Percentiles rank a stretch among this genome's conserved stretches.
Conservation (phyloP, 53 echinoderm and acorn worm genomes). For the Glandiceps talaboti region DNA sequence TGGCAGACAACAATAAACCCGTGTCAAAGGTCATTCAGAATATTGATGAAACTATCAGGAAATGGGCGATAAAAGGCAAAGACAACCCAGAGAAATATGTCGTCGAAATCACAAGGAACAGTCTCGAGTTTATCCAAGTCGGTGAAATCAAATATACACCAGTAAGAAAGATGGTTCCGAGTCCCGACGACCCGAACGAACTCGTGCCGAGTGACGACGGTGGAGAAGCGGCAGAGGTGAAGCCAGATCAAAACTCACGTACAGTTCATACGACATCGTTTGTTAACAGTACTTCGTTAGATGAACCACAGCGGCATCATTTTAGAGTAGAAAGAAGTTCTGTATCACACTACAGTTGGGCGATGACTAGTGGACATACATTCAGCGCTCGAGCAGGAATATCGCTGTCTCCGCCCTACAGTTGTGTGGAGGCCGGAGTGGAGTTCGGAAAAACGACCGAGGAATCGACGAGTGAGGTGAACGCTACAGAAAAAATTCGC, state of each 20-base stretch:
- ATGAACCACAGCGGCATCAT: neutral
- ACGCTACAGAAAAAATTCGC: neutral
- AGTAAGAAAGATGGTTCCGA: neutral
- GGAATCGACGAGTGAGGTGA: neutral
- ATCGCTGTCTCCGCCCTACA: neutral
- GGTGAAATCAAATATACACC: neutral
- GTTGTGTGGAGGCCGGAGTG: neutral
- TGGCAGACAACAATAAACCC: neutral
- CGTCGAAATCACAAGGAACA: neutral
- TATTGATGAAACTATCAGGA: neutral
- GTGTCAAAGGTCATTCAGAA: neutral
- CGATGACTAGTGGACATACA: neutral
- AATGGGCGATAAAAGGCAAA: neutral
- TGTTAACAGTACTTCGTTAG: neutral
- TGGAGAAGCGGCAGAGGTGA: neutral
- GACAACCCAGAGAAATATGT: neutral
- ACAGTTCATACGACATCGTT: neutral
- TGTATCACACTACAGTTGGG: neutral
- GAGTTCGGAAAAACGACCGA: neutral
- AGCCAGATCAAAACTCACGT: neutral
- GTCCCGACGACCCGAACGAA: neutral
- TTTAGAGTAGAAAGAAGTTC: neutral
- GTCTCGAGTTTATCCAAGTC: neutral
- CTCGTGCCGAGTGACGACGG: too few species aligned
- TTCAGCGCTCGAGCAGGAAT: neutral